phyloP scores from a whole-genome alignment of 2,113 vertebrate species.

The Odontesthes bonariensis region DNA sequence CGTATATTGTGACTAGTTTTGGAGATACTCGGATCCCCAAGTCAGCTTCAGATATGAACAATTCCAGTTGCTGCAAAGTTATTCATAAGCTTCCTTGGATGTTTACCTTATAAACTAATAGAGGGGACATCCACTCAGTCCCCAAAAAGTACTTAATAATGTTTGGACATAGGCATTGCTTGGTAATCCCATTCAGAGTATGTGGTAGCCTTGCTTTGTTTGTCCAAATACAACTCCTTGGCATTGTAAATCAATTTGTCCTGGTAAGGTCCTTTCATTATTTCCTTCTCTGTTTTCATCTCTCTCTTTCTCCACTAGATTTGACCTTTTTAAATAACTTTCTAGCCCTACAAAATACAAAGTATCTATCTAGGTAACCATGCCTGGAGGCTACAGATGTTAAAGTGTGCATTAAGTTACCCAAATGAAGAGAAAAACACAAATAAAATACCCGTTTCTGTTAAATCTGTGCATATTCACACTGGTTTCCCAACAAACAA shows the following conservation, averaged over 20 bases:
- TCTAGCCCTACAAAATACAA: neutral
- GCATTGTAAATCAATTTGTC: neutral
- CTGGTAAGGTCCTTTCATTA: neutral
- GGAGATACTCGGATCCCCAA: no score
- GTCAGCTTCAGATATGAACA: no score
- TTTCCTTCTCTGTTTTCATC: neutral
- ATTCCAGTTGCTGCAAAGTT: neutral
- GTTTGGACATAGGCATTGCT: neutral
- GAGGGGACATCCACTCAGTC: neutral
- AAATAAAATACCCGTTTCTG: slow-evolving; percentile 11
- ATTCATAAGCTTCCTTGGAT: neutral
- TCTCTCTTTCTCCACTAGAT: neutral
- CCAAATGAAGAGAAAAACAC: slow-evolving; percentile 5
- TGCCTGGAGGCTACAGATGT: neutral
- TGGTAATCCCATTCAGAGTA: neutral
- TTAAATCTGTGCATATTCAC: slow-evolving; percentile 35
- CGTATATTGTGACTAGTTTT: no score
- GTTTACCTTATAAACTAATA: neutral
- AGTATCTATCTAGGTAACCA: neutral
- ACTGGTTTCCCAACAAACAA: slow-evolving; percentile 53
- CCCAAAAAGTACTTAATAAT: neutral
- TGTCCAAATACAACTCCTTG: neutral
- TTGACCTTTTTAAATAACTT: neutral
- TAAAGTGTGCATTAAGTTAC: slow-evolving; percentile 3
- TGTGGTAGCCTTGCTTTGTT: neutral